Evolutionary conservation across 2,797 vertebrate species (phyloP), one percentile per base, ranked within the genome.

Genomic region (Tympanoctomys barrerae): DNA sequence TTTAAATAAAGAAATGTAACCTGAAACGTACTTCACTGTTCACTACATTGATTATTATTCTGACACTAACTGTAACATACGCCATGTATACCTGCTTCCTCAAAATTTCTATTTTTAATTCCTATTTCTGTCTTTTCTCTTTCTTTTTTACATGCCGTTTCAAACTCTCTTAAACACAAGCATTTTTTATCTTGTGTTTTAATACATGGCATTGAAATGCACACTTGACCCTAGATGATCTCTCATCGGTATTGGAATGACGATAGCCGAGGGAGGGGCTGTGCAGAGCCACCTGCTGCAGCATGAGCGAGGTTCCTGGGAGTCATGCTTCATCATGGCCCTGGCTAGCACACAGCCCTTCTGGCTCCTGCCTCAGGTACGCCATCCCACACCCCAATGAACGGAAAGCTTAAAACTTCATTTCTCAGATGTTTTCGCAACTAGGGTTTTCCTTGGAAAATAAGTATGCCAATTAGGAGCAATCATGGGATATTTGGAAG

Each of bases 391-490:
- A n/a, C 7, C 78, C 9, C 57, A 87, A 57, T 66, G 28, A 75
- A n/a, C 86, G 7, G 11, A 93, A 90, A 82, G n/a, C 21, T 75
- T 81, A 78, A 57, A 57, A 62, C 49, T 66, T 85, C 28, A 94
- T 83, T 82, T 84, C 70, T 92, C 92, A 87, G 83, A 89, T 39
- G 57, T 79, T 85, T 83, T 92, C 85, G 59, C 64, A 57, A 24
- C 75, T 90, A 89, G 52, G 19, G 96, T 66, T 94, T 87, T 81
- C 80, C 59, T 61, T 82, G 52, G 81, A 94, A 96, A 95, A 78
- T 54, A 81, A 42, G 21, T 21, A 19, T 93, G 54, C n/a, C 75
- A 89, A 88, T 94, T 90, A 89, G 61, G 82, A 95, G 77, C 61
- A 85, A 89, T 84, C 42, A 33, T 94, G 79, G 96, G 75, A 61